These are phyloP conservation scores for Meiosimyza platycephala DNA, from an alignment of 2,888 invertebrate genomes.

Conservation along the genomic window DNA sequence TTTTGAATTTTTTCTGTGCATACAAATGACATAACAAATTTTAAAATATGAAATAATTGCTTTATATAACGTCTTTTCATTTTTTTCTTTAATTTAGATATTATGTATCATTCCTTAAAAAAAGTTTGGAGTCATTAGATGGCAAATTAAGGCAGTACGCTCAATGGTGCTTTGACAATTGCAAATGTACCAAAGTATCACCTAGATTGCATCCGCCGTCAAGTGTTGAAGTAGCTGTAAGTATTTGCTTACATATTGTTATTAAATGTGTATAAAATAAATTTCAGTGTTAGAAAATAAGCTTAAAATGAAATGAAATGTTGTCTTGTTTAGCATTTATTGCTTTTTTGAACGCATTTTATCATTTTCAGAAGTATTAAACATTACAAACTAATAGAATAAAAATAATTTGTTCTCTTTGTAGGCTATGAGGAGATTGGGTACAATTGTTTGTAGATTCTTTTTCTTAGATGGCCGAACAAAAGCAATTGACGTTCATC, in stretches of 20 bases:
- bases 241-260: constrained; percentile 56
- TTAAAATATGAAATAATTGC: too few species aligned
- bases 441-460: constrained; percentile 92
- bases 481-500: constrained; percentile 95
- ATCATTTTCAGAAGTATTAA: neutral
- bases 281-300: too few species aligned
- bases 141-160: constrained; percentile 85
- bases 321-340: too few species aligned
- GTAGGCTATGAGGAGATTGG: constrained; percentile 88
- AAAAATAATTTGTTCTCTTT: constrained; percentile 20
- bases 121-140: constrained; percentile 74
- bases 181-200: constrained; percentile 85
- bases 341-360: too few species aligned
- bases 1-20: too few species aligned
- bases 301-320: too few species aligned
- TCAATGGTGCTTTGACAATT: constrained; percentile 94
- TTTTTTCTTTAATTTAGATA: constrained; percentile 70
- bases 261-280: too few species aligned
- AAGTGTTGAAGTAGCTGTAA: constrained; percentile 90
- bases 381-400: too few species aligned
- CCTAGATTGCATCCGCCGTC: constrained; percentile 88
- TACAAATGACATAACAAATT: too few species aligned
- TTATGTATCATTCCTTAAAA: constrained; percentile 80
- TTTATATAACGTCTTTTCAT: neutral
- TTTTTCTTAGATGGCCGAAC: constrained; percentile 95